Percentiles rank a stretch among this genome's conserved stretches.
Evolutionary conservation across 2,888 invertebrate genomes (phyloP).

Genomic region (Choristoneura rosaceana): DNA sequence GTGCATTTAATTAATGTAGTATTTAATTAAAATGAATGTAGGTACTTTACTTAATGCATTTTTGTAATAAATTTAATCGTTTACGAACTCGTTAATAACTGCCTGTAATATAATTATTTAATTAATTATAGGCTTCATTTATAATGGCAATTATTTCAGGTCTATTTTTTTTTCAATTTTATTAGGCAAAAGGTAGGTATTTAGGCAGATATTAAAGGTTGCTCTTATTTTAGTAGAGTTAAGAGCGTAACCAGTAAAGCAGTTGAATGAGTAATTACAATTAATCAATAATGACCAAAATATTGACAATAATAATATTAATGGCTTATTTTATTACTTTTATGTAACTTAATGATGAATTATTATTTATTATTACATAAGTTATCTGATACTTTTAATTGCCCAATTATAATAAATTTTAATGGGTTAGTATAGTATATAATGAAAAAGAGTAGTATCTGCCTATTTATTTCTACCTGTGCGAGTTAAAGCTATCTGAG

Average conservation of each 20-base stretch:
- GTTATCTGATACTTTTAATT: conserved; percentile 23
- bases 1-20: neutral
- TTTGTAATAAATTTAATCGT: neutral
- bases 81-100: neutral
- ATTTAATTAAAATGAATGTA: neutral
- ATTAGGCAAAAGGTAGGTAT: too few species aligned
- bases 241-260: neutral
- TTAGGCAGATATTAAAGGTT: too few species aligned
- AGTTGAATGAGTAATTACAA: neutral
- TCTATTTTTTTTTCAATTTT: neutral
- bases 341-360: conserved; percentile 54
- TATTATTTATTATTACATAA: conserved; percentile 56
- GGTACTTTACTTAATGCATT: neutral
- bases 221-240: too few species aligned
- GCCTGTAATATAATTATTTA: neutral
- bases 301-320: conserved; percentile 60
- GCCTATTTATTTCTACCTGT: too few species aligned
- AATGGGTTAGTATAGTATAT: neutral
- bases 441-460: too few species aligned
- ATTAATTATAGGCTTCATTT: neutral
- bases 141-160: neutral
- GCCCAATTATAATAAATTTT: conserved; percentile 19
- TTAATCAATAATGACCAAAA: conserved; percentile 32
- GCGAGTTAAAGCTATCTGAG: too few species aligned
- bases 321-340: conserved; percentile 61